These are phyloP conservation scores for Tragulus kanchil DNA, from an alignment of 2,113 vertebrate genomes.

Conservation along the genomic window DNA sequence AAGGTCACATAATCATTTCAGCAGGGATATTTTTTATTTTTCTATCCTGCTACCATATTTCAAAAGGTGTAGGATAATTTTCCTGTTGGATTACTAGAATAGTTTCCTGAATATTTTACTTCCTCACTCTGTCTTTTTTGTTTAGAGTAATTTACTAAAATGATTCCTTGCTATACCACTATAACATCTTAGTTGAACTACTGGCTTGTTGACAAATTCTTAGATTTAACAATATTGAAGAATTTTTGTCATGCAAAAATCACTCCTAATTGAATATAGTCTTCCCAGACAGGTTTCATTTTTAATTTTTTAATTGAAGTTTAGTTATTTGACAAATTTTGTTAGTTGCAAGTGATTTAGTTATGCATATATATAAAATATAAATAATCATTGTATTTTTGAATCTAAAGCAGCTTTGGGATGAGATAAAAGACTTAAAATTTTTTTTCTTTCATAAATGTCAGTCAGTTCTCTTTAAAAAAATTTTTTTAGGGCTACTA, in stretches of 20 bases:
- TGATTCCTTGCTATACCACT: not conserved
- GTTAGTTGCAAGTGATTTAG: not conserved
- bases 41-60: not conserved
- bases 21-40: not conserved
- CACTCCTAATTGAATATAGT: not conserved
- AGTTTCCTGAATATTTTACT: not conserved
- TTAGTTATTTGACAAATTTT: not conserved
- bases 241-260: not conserved
- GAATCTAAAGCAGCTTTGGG: not conserved
- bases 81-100: not conserved
- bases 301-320: not conserved
- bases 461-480: not conserved
- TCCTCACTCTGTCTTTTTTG: not conserved
- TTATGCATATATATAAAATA: not conserved
- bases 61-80: not conserved
- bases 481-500: not conserved
- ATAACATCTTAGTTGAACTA: not conserved
- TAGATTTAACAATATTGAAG: not conserved
- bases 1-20: not conserved
- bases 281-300: not conserved
- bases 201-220: constrained; percentile 1
- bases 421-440: constrained; percentile 2
- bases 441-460: not conserved
- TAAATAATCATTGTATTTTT: not conserved
- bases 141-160: not conserved